A percentile compares a stretch with the other conserved stretches of the same genome.
Conservation (phyloP, 2,797 vertebrate species). For the Distichodus sexfasciatus region DNA sequence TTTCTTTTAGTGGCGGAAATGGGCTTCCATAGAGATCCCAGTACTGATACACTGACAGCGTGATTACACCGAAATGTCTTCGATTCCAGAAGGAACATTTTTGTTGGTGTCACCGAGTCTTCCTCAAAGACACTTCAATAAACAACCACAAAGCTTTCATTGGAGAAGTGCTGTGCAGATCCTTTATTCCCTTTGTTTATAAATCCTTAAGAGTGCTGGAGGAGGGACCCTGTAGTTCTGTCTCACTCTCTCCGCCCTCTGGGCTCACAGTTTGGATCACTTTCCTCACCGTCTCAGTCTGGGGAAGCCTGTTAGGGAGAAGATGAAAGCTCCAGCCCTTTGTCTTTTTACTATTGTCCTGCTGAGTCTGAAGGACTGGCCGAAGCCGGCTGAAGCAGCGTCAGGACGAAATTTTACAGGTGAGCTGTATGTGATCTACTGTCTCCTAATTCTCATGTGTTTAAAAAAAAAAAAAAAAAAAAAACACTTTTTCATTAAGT, state of each 20-base stretch:
- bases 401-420: slow-evolving; percentile 44
- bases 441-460: no score
- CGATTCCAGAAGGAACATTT: no score
- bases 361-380: slow-evolving; percentile 48
- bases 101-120: no score
- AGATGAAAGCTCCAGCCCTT: slow-evolving; percentile 47
- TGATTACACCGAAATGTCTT: neutral
- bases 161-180: no score
- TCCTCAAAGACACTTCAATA: no score
- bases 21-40: no score
- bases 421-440: no score
- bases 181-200: no score
- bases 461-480: neutral
- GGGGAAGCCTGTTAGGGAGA: slow-evolving; percentile 48
- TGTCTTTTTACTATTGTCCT: slow-evolving; percentile 53
- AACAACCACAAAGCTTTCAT: no score
- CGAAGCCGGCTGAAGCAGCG: slow-evolving; percentile 8
- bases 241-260: slow-evolving; percentile 11
- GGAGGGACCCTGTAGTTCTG: slow-evolving; percentile 17
- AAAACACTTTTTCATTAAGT: neutral
- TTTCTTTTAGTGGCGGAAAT: no score
- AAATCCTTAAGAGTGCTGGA: neutral
- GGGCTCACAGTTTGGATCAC: slow-evolving; percentile 20
- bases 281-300: slow-evolving; percentile 49
- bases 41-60: no score